Conservation (phyloP, 2,113 vertebrate genomes). For the Bufo bufo region DNA sequence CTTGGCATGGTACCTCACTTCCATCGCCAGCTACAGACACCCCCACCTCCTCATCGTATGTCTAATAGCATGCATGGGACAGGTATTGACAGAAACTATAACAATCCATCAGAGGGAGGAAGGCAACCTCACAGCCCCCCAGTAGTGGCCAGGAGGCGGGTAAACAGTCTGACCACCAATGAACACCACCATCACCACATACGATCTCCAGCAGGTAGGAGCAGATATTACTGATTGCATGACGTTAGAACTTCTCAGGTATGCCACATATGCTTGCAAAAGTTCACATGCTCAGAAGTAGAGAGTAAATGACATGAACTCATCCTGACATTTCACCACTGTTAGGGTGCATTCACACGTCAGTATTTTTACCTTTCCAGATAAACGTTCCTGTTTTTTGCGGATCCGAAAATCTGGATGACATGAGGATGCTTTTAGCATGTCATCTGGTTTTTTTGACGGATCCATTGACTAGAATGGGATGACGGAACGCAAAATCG, state of each 20-base stretch:
- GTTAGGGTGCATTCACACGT: no score
- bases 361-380: no score
- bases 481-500: no score
- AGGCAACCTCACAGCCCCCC: conserved; percentile 61
- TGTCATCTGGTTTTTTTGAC: no score
- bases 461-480: no score
- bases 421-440: no score
- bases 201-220: conserved; percentile 56
- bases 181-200: conserved; percentile 29
- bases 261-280: neutral
- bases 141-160: conserved; percentile 51
- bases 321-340: neutral
- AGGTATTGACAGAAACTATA: conserved; percentile 56
- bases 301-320: neutral
- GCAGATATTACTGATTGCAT: neutral
- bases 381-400: no score
- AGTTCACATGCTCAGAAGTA: neutral
- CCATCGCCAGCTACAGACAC: conserved; percentile 66
- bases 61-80: conserved; percentile 71
- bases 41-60: conserved; percentile 67
- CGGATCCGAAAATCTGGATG: no score
- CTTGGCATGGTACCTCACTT: conserved; percentile 62
- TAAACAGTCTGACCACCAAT: conserved; percentile 49
- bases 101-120: conserved; percentile 60
- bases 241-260: neutral